phyloP scores from a whole-genome alignment of 1,140 invertebrate species.

The Cotesia chilonis region DNA sequence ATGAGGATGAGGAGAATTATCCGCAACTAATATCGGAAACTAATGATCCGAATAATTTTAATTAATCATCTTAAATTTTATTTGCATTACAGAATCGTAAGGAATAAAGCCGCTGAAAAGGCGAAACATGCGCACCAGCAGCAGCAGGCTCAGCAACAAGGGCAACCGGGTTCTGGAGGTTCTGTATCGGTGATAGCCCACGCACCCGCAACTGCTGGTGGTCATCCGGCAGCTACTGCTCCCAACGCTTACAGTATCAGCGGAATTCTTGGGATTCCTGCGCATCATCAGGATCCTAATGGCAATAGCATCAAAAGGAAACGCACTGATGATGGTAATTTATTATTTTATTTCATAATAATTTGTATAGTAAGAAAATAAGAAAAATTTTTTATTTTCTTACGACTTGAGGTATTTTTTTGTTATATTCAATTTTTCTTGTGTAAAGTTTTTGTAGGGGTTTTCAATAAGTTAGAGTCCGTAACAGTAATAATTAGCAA shows the following conservation, averaged over 20 bases:
- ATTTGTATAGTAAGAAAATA: too few species aligned
- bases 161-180: slow-evolving; percentile 62
- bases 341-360: too few species aligned
- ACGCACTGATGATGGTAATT: slow-evolving; percentile 73
- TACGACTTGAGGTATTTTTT: too few species aligned
- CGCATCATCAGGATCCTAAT: slow-evolving; percentile 77
- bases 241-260: slow-evolving; percentile 88
- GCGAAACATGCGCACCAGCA: slow-evolving; percentile 89
- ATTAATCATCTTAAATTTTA: slow-evolving; percentile 43
- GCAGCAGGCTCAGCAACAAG: slow-evolving; percentile 70
- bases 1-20: neutral
- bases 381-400: too few species aligned
- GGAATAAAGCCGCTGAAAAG: slow-evolving; percentile 95
- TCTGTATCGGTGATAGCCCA: slow-evolving; percentile 75
- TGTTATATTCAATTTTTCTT: too few species aligned
- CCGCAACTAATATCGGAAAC: slow-evolving; percentile 14
- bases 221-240: slow-evolving; percentile 62
- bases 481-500: too few species aligned
- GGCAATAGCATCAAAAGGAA: slow-evolving; percentile 78
- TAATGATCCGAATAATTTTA: slow-evolving; percentile 53
- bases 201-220: slow-evolving; percentile 69
- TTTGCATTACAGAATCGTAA: slow-evolving; percentile 80
- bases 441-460: too few species aligned
- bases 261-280: slow-evolving; percentile 88
- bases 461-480: too few species aligned